phyloP scores from a whole-genome alignment of 2,888 invertebrate genomes.

The Punctoribates punctum region DNA sequence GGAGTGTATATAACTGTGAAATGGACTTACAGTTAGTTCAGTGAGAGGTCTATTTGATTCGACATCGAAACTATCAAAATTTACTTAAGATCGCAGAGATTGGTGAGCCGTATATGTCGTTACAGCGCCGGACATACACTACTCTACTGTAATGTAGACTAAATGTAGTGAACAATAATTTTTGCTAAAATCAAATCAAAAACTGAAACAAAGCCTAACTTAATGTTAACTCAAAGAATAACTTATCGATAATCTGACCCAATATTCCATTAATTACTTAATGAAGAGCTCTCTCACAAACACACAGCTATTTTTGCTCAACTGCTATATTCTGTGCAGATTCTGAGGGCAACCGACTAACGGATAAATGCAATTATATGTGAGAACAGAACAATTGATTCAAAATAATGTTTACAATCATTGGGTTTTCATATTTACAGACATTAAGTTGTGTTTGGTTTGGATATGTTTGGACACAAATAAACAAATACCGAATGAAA shows the following conservation, averaged over 20 bases:
- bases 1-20: too few species aligned
- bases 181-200: not conserved
- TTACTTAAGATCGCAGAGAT: conserved; percentile 4
- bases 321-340: too few species aligned
- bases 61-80: not conserved
- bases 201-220: not conserved
- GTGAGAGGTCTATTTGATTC: too few species aligned
- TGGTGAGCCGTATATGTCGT: conserved; percentile 4
- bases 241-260: not conserved
- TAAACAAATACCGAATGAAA: not conserved
- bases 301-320: too few species aligned
- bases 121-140: not conserved
- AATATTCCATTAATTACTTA: not conserved
- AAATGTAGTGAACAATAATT: not conserved
- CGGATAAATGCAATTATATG: too few species aligned
- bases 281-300: not conserved
- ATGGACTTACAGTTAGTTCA: too few species aligned
- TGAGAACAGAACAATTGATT: too few species aligned
- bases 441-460: not conserved
- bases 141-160: not conserved
- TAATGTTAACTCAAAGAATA: not conserved
- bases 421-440: too few species aligned
- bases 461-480: not conserved
- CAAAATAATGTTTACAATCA: too few species aligned
- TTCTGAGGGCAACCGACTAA: too few species aligned